phyloP scores from a whole-genome alignment of 2,888 invertebrate genomes.

The Brenthis daphne region DNA sequence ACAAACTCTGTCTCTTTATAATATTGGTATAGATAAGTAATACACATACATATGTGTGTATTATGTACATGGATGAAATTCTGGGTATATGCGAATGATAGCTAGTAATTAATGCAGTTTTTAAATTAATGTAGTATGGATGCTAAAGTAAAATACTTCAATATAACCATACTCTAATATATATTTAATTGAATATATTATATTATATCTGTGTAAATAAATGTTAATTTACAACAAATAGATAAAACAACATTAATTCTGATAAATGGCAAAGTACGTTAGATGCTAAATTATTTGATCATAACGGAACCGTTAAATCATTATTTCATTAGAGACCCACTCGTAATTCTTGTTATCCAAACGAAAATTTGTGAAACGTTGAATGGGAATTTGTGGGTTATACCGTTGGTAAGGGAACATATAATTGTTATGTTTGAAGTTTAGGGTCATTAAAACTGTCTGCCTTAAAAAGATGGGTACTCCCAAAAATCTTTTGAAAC shows the following conservation, averaged over 20 bases:
- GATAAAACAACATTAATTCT: background rate
- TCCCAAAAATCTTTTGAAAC: slow-evolving; percentile 67
- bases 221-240: background rate
- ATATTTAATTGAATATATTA: background rate
- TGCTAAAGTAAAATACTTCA: too few species aligned
- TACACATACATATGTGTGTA: too few species aligned
- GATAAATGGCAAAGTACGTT: background rate
- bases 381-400: slow-evolving; percentile 8
- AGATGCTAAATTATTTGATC: slow-evolving; percentile 19
- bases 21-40: too few species aligned
- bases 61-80: too few species aligned
- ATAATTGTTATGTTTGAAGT: background rate
- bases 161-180: too few species aligned
- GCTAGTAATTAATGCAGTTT: too few species aligned
- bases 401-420: background rate
- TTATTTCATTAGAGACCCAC: slow-evolving; percentile 23
- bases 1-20: too few species aligned
- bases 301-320: slow-evolving; percentile 17
- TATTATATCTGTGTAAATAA: background rate
- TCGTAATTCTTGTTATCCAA: slow-evolving; percentile 24
- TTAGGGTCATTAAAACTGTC: slow-evolving; percentile 11
- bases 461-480: background rate
- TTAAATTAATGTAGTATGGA: too few species aligned
- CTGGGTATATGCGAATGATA: too few species aligned
- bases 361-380: slow-evolving; percentile 19